Evolutionary conservation across 2,113 vertebrate genomes (phyloP).

Genomic region (Rhynchomys soricoides): DNA sequence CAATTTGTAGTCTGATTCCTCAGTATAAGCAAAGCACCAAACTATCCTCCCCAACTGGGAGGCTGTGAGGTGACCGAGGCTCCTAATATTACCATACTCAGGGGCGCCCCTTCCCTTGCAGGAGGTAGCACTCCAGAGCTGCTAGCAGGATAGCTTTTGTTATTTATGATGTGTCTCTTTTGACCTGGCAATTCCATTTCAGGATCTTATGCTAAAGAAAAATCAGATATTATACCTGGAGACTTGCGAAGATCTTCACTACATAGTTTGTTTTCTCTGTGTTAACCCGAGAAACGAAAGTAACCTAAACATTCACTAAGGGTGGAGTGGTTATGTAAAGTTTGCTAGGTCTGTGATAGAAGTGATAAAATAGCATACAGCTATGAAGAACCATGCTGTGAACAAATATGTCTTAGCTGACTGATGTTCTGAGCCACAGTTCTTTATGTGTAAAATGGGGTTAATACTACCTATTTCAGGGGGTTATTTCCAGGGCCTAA

Average conservation of each 20-base stretch:
- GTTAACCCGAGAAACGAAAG: slow-evolving; percentile 41
- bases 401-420: slow-evolving; percentile 39
- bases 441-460: background rate
- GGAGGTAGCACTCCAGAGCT: background rate
- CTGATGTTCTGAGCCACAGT: background rate
- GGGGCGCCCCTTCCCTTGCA: background rate
- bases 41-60: background rate
- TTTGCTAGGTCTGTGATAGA: background rate
- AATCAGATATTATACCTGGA: slow-evolving; percentile 10
- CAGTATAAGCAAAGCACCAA: slow-evolving; percentile 34
- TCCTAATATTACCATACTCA: background rate
- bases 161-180: background rate
- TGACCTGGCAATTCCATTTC: slow-evolving; percentile 8
- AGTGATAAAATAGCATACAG: slow-evolving; percentile 27
- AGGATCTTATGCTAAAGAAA: slow-evolving; percentile 35
- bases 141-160: background rate
- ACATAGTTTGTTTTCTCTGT: background rate
- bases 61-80: background rate
- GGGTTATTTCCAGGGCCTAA: background rate
- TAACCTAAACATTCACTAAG: slow-evolving; percentile 24
- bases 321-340: background rate
- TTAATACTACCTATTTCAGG: background rate
- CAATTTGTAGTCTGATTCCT: slow-evolving; percentile 59
- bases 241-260: background rate
- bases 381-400: slow-evolving; percentile 13